Evolutionary conservation across 2,797 vertebrate species (phyloP).

Genomic region (Pteronotus mesoamericanus): DNA sequence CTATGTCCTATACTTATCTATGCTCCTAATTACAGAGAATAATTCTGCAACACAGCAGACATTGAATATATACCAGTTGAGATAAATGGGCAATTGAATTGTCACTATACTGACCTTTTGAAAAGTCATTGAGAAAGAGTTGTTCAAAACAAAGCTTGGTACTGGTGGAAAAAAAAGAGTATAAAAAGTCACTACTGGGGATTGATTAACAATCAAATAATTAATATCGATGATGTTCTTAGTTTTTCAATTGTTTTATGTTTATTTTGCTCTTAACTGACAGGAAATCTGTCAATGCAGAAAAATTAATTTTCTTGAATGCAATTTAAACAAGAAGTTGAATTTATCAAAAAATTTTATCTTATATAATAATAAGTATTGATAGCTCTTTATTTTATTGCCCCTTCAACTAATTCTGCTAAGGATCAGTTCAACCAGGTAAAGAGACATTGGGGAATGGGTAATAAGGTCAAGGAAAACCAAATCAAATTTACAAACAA

Average conservation of each 20-base stretch:
- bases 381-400: neutral
- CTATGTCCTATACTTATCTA: neutral
- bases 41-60: neutral
- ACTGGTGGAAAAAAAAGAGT: neutral
- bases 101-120: neutral
- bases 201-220: neutral
- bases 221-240: conserved; percentile 14
- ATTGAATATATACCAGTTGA: neutral
- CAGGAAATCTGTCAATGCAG: neutral
- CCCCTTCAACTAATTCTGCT: neutral
- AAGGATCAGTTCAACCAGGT: neutral
- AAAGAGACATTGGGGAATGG: neutral
- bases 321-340: neutral
- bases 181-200: neutral
- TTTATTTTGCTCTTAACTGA: neutral
- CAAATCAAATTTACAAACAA: neutral
- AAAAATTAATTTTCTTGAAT: neutral
- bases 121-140: neutral
- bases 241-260: neutral
- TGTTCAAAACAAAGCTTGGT: neutral
- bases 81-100: neutral
- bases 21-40: neutral
- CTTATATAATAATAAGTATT: neutral
- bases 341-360: conserved; percentile 11
- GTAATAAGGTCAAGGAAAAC: neutral